Evolutionary conservation across 2,113 vertebrate species (phyloP), one percentile per base, ranked within the genome.

Genomic region (Hemiscyllium ocellatum): DNA sequence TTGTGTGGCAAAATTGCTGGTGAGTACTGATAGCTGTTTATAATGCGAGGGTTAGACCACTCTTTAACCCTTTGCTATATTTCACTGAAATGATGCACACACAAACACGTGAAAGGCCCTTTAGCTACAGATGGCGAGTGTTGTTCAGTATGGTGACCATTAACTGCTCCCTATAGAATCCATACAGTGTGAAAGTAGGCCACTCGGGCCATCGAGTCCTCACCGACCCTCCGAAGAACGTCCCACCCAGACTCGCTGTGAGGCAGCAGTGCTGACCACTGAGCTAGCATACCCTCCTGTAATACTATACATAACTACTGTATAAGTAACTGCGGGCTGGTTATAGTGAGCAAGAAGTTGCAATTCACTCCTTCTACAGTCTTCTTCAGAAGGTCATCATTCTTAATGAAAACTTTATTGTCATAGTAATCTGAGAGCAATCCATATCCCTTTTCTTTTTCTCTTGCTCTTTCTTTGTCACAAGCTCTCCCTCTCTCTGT

Each of bases 1-100:
- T 97, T 99, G 99, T 95, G 97, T 98, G 33, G 98, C 99, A 56
- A 99, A 98, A 97, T 97, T 98, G 96, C 97, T 98, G 98, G 99
- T 99, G 96, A 97, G 98, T 97, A 95, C 66, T 4, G 33, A 15
- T n/a, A 19, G 29, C 61, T 65, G 61, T 93, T 66, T 66, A 20
- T 37, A 52, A 24, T 4, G 12, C 7, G 7, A 20, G 20, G n/a
- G 3, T 70, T 13, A 72, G 8, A 6, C 42, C 10, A 20, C 3
- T 29, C 42, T 68, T 47, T 29, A 72, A 47, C 20, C 93, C 1
- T n/a, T 94, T 42, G 3, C 42, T 33, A 5, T 93, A 19, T 26
- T 68, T 5, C 42, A 19, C 33, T 19, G 29, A 91, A 66, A 33
- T 19, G n/a, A 47, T 47, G 17, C 37, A 2, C 37, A 5, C 4